A percentile compares a stretch with the other conserved stretches of the same genome.
These are phyloP conservation scores for Lipophrys pholis DNA, from an alignment of 2,113 vertebrate genomes.

Conservation along the genomic window DNA sequence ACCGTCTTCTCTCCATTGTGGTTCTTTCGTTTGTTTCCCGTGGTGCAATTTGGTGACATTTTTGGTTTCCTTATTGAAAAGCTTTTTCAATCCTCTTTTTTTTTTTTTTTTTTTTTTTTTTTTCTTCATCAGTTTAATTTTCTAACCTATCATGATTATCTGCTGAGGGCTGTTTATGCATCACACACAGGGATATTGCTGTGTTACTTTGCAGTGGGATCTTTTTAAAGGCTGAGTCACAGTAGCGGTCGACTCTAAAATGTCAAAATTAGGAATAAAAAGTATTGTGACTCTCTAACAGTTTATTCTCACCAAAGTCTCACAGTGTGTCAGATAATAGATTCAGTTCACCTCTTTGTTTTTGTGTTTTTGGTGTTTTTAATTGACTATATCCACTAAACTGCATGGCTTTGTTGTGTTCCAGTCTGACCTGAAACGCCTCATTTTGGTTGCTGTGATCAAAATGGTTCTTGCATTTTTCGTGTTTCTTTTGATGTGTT, in stretches of 20 bases:
- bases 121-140: constrained; percentile 38
- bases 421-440: constrained; percentile 22
- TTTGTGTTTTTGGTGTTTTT: constrained; percentile 2
- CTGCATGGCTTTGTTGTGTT: constrained; percentile 77
- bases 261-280: neutral
- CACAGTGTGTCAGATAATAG: constrained; percentile 38
- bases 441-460: constrained; percentile 73
- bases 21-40: constrained; percentile 45
- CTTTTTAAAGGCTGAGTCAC: no score
- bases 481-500: constrained; percentile 16
- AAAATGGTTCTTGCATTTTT: constrained; percentile 56
- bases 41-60: constrained; percentile 45
- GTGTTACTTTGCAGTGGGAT: no score
- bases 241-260: no score
- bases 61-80: constrained; percentile 8
- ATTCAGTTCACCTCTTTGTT: constrained; percentile 9
- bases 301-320: neutral
- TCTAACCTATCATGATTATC: constrained; percentile 54
- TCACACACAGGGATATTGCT: neutral
- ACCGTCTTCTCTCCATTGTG: constrained; percentile 11
- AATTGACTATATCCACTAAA: constrained; percentile 39
- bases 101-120: no score
- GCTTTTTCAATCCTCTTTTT: constrained; percentile 31
- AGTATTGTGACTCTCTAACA: neutral
- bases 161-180: constrained; percentile 49